Conservation (phyloP, 1,140 invertebrate genomes). For the Drosophila tropicalis region DNA sequence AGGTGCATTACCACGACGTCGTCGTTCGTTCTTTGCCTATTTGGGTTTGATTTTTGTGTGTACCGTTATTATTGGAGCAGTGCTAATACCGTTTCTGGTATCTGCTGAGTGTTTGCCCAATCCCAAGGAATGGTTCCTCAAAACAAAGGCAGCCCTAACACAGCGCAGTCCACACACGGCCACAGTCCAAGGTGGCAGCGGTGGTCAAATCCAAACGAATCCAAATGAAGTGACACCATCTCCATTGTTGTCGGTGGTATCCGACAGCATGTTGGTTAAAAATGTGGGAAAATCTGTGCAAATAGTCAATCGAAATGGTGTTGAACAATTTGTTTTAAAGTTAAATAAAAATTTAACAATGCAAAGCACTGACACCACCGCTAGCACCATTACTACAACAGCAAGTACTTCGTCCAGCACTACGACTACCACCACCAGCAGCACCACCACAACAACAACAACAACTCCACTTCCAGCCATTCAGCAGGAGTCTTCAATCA, state of each 20-base stretch:
- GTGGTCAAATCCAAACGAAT: neutral
- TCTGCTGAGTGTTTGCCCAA: conserved; percentile 78
- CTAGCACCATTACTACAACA: conserved; percentile 10
- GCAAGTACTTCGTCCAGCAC: conserved; percentile 26
- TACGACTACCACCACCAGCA: no score
- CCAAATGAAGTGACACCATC: conserved; percentile 1
- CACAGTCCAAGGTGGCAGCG: conserved; percentile 20
- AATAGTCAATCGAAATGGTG: conserved; percentile 71
- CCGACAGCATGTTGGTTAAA: conserved; percentile 29
- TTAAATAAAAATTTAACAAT: conserved; percentile 59
- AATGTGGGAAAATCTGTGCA: conserved; percentile 64
- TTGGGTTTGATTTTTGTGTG: conserved; percentile 78
- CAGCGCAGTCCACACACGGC: conserved; percentile 38
- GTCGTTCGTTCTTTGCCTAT: conserved; percentile 79
- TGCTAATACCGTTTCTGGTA: conserved; percentile 77
- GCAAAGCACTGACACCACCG: conserved; percentile 13
- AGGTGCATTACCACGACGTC: conserved; percentile 46
- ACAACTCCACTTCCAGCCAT: neutral
- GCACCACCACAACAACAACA: conserved; percentile 3
- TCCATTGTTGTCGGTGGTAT: neutral
- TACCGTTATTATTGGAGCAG: conserved; percentile 78
- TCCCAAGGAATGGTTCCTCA: conserved; percentile 82
- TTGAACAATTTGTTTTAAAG: conserved; percentile 69
- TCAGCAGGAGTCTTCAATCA: conserved; percentile 14
- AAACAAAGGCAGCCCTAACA: conserved; percentile 75